Evolutionary conservation across 2,888 invertebrate genomes (phyloP).

Genomic region (Neelides folsomi): DNA sequence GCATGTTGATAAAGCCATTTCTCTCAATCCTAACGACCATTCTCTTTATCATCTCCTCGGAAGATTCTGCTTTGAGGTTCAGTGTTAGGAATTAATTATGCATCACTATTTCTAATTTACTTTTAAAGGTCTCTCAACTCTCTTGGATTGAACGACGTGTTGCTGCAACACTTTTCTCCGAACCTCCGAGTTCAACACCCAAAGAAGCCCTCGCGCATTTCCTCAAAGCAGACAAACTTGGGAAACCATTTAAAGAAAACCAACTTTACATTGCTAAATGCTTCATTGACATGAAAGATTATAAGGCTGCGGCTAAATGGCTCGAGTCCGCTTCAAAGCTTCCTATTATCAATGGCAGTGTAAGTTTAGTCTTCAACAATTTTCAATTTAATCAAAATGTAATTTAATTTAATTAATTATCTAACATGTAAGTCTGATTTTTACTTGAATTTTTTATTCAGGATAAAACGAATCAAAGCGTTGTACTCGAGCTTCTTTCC

Average conservation of each 20-base stretch:
- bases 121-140: slow-evolving; percentile 44
- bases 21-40: slow-evolving; percentile 48
- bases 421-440: neutral
- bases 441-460: slow-evolving; percentile 31
- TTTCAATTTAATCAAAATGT: neutral
- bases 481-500: slow-evolving; percentile 22
- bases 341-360: slow-evolving; percentile 33
- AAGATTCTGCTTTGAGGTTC: slow-evolving; percentile 53
- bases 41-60: slow-evolving; percentile 54
- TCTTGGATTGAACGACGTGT: slow-evolving; percentile 54
- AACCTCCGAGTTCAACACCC: slow-evolving; percentile 49
- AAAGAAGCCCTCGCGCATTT: slow-evolving; percentile 50
- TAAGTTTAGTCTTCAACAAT: slow-evolving; percentile 22
- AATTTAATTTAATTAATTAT: neutral
- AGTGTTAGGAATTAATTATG: slow-evolving; percentile 17
- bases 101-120: slow-evolving; percentile 4
- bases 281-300: slow-evolving; percentile 42
- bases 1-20: slow-evolving; percentile 52
- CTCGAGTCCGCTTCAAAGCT: slow-evolving; percentile 37
- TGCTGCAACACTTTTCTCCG: slow-evolving; percentile 50
- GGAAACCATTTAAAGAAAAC: slow-evolving; percentile 48
- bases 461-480: slow-evolving; percentile 34
- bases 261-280: slow-evolving; percentile 46
- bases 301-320: slow-evolving; percentile 42
- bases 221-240: slow-evolving; percentile 44